These are phyloP conservation scores for Vultur gryphus DNA, from an alignment of 2,797 vertebrate genomes.

Conservation along the genomic window DNA sequence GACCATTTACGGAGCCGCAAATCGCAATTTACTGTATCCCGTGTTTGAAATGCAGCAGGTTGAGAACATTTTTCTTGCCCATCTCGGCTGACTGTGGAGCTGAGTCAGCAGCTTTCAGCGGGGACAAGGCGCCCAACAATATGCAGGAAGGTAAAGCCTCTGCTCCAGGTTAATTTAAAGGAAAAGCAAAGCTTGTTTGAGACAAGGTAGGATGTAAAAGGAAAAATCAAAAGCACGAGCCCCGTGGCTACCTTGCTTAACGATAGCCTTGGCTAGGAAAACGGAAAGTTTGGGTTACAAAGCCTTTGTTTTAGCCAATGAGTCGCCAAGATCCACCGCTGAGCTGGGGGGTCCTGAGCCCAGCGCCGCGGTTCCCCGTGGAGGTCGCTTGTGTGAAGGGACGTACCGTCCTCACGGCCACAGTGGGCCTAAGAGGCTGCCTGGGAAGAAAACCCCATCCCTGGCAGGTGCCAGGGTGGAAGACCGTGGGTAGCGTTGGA, in stretches of 20 bases:
- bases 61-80: neutral
- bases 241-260: neutral
- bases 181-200: neutral
- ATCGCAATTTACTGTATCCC: accelerated
- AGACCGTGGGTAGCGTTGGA: accelerated
- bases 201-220: neutral
- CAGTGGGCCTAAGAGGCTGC: accelerated
- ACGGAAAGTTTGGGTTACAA: neutral
- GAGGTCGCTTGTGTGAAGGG: neutral
- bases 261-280: too few species aligned
- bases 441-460: neutral
- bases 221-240: neutral
- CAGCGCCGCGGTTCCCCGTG: neutral
- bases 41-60: accelerated
- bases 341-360: neutral
- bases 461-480: neutral
- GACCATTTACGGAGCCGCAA: accelerated
- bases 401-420: accelerated
- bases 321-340: neutral
- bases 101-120: neutral
- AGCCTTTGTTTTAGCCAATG: neutral
- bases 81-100: accelerated
- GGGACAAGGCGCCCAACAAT: accelerated
- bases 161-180: neutral
- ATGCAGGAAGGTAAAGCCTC: neutral